A percentile compares a stretch with the other conserved stretches of the same genome.
Evolutionary conservation across 1,140 invertebrate genomes (phyloP).

Genomic region (Drosophila cardini): DNA sequence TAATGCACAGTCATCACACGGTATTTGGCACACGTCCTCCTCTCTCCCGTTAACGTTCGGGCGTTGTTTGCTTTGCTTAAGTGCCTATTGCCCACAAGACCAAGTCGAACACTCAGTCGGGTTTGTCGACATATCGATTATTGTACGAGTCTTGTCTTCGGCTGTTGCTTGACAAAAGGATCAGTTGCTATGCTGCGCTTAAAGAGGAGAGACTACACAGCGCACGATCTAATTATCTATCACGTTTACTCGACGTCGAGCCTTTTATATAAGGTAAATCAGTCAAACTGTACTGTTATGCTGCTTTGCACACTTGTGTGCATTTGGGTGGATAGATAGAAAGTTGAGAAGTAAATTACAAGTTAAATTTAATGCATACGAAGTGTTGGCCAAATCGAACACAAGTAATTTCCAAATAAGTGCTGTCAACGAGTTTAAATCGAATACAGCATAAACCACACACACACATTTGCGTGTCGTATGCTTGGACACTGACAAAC

Average conservation of each 20-base stretch:
- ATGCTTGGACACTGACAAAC: constrained; percentile 19
- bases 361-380: constrained; percentile 27
- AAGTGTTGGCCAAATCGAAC: constrained; percentile 48
- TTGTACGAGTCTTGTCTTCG: too few species aligned
- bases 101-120: too few species aligned
- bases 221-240: too few species aligned
- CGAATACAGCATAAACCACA: constrained; percentile 42
- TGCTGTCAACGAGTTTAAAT: constrained; percentile 65
- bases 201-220: too few species aligned
- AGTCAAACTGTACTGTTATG: too few species aligned
- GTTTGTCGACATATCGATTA: too few species aligned
- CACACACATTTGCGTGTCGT: constrained; percentile 17
- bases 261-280: too few species aligned
- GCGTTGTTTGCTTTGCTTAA: not conserved
- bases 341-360: constrained; percentile 25
- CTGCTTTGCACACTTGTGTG: too few species aligned
- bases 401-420: constrained; percentile 73
- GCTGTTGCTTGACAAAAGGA: too few species aligned
- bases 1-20: constrained; percentile 45
- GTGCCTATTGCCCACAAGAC: not conserved
- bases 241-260: too few species aligned
- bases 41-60: not conserved
- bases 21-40: not conserved
- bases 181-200: too few species aligned
- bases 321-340: not conserved